Conservation (phyloP, 2,888 invertebrate genomes). For the Lepidocyrtinus sp. region DNA sequence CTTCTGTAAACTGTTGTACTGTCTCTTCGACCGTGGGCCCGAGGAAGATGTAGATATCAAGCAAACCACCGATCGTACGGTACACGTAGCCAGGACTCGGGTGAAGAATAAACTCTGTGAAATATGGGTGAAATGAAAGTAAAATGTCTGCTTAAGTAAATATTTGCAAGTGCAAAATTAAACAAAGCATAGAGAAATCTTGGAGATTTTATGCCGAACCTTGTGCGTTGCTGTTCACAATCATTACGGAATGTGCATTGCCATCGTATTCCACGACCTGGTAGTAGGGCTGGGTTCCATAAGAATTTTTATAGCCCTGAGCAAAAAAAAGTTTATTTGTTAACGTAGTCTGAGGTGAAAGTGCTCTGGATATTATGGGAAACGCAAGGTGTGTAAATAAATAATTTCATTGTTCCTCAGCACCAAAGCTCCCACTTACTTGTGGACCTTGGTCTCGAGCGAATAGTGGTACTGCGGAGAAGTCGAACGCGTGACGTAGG, state of each 20-base stretch:
- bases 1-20: conserved; percentile 78
- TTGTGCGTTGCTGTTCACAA: conserved; percentile 89
- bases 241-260: conserved; percentile 82
- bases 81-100: conserved; percentile 87
- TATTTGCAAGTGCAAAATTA: too few species aligned
- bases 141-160: conserved; percentile 4
- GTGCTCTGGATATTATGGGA: too few species aligned
- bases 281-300: conserved; percentile 87
- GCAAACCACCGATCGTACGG: conserved; percentile 84
- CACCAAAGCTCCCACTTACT: conserved; percentile 41
- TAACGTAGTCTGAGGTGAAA: too few species aligned
- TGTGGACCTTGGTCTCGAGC: conserved; percentile 71
- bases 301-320: background rate
- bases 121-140: conserved; percentile 17
- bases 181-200: background rate
- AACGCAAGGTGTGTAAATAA: background rate
- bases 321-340: conserved; percentile 6
- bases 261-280: conserved; percentile 81
- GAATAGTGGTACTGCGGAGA: conserved; percentile 72
- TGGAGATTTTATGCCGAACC: conserved; percentile 76
- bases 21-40: conserved; percentile 83
- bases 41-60: conserved; percentile 84
- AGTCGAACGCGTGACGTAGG: conserved; percentile 72
- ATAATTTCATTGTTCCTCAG: background rate
- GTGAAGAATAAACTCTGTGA: conserved; percentile 83